phyloP scores from a whole-genome alignment of 2,113 vertebrate genomes.

The Speoplatyrhinus poulsoni region DNA sequence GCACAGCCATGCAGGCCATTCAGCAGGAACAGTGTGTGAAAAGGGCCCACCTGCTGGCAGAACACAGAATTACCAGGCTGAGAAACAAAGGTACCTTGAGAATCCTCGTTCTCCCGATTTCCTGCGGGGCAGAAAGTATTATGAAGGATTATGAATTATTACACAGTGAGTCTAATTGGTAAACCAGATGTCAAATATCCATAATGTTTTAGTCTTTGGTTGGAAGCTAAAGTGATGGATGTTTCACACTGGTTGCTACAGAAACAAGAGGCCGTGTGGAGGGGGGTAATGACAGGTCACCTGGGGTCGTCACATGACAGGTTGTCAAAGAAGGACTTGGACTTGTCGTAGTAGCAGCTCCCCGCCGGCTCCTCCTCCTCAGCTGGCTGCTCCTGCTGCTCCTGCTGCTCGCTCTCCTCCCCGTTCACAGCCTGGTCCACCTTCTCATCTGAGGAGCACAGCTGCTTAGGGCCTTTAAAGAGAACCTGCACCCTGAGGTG shows the following conservation, averaged over 20 bases:
- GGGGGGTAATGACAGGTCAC: conserved; percentile 61
- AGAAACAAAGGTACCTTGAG: conserved; percentile 48
- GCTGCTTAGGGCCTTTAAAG: too few relatives aligned
- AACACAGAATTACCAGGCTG: not conserved
- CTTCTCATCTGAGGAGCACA: conserved; percentile 82
- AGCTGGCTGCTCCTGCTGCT: conserved; percentile 80
- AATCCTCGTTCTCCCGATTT: conserved; percentile 61
- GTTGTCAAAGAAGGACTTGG: conserved; percentile 99
- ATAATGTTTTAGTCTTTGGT: too few relatives aligned
- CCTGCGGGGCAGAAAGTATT: conserved; percentile 43
- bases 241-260: not conserved
- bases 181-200: not conserved
- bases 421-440: conserved; percentile 90
- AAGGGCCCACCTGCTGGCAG: too few relatives aligned
- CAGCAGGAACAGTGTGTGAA: too few relatives aligned
- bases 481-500: too few relatives aligned
- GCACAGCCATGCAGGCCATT: not conserved
- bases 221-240: too few relatives aligned
- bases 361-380: conserved; percentile 89
- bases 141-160: not conserved
- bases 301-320: conserved; percentile 93
- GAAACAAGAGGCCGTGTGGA: not conserved
- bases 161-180: not conserved
- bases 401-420: conserved; percentile 84
- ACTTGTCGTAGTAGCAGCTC: conserved; percentile 95